Base-by-base conservation (phyloP, 2,113 vertebrate species). In the Zosterops japonicus region DNA sequence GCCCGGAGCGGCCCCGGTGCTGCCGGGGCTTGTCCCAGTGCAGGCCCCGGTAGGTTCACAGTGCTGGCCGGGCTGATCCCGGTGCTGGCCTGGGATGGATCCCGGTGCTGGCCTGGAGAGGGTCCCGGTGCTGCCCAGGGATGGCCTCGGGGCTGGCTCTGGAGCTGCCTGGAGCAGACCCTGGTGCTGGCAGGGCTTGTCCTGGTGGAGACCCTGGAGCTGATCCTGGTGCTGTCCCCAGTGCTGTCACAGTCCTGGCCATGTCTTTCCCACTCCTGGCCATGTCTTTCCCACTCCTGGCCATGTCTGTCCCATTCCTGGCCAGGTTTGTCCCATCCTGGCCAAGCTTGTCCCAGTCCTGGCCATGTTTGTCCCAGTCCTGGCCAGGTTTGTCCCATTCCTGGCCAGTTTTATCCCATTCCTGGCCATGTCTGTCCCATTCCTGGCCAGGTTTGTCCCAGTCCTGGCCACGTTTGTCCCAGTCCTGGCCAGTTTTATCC, bases 331-430 rank as follows among this genome's bases (percentile, higher is more conserved):
- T 49, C 23, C 47, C 23, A 8, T 25, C 14, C 49, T 17, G 27
- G 50, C 29, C 11, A 1, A 7, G 5, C 1, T 39, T 14, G 3
- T 19, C 27, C 56, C 22, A 1, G 9, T 33, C 4, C 57, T 5
- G 31, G 4, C 23, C 29, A 1, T 25, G 47, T 2, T 36, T 41
- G 28, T 53, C 52, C 52, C 52, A 14, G 4, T 33, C 1, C 31
- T 31, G n/a, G 12, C 15, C 74, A 1, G 20, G 36, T n/a, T 25
- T 52, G 47, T 36, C 67, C 36, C 23, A 6, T 5, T 33, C 1
- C 13, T 42, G 5, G 7, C 25, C 35, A 3, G 4, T 21, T 12
- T 53, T 53, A 6, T 53, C 52, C 52, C 52, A 53, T 16, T 72
- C 2, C 11, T 47, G 25, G 14, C 33, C 56, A 5, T 8, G 24